Evolutionary conservation across 1,140 invertebrate species (phyloP), one percentile per base, ranked within the genome.

Genomic region (Catajapyx aquilonaris): DNA sequence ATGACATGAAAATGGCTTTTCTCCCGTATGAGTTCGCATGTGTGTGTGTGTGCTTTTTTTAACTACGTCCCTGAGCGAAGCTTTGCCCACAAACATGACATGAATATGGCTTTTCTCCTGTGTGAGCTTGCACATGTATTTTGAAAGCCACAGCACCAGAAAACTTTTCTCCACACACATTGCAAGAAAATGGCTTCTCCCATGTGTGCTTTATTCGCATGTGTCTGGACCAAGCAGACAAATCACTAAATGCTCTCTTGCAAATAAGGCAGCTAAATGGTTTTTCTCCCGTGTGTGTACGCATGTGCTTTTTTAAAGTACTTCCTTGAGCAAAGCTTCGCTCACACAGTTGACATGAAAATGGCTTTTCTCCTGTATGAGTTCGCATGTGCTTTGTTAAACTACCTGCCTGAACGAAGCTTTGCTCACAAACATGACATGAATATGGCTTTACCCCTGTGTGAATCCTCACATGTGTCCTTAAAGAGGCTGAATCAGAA

Each of bases 281-380:
- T n/a, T n/a, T n/a, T n/a, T n/a, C n/a, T n/a, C n/a, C n/a, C n/a
- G n/a, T n/a, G n/a, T 43, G 41, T n/a, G n/a, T 10, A 5, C 31
- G 47, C 41, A 64, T 52, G 42, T 70, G 67, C 40, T 66, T 61
- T 35, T 63, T 66, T n/a, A 69, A 48, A 37, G 57, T 51, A 9
- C 52, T 52, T 41, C 55, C 57, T 10, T 55, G 54, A 3, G 51
- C 49, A 41, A 61, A 59, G n/a, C 52, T 47, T 38, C 59, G 59
- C 15, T 49, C 49, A 42, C 59, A 59, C 21, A 50, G 43, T 37
- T 54, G 53, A 37, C 58, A 60, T n/a, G n/a, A n/a, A n/a, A n/a
- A n/a, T n/a, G n/a, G n/a, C n/a, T n/a, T n/a, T n/a, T n/a, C n/a
- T n/a, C n/a, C n/a, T n/a, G n/a, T n/a, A 17, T 13, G 44, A 41